A percentile compares a stretch with the other conserved stretches of the same genome.
Conservation (phyloP, 2,797 vertebrate genomes). For the Nyctibius grandis region DNA sequence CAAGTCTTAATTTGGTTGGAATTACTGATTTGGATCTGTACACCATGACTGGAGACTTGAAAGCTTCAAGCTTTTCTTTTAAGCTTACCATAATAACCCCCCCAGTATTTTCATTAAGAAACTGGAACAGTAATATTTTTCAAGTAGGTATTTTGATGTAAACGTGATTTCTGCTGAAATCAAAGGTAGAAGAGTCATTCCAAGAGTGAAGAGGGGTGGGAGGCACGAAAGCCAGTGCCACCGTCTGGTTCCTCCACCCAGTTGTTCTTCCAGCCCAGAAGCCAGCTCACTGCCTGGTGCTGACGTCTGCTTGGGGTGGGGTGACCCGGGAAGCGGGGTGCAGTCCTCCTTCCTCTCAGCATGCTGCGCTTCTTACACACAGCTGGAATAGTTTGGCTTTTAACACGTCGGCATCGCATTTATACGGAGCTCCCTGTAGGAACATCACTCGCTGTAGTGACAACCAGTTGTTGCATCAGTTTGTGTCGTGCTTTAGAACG, state of each 20-base stretch:
- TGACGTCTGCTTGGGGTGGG: rapidly evolving
- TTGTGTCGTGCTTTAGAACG: rapidly evolving
- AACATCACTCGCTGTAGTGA: rapidly evolving
- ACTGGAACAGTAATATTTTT: neutral
- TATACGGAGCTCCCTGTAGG: neutral
- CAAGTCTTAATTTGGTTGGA: neutral
- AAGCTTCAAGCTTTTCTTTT: neutral
- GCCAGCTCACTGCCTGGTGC: neutral
- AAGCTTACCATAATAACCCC: neutral
- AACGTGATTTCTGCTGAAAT: neutral
- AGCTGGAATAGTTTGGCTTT: neutral
- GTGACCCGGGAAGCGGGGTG: rapidly evolving
- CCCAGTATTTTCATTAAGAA: neutral
- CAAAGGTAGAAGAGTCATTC: neutral
- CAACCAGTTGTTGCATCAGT: neutral
- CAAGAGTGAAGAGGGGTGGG: neutral
- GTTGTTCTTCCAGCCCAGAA: neutral
- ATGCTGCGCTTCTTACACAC: rapidly evolving
- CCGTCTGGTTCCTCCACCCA: neutral
- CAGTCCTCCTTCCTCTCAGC: neutral
- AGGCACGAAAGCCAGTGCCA: neutral
- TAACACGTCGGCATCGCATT: rapidly evolving
- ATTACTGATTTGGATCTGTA: neutral
- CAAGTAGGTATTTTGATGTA: neutral
- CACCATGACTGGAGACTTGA: neutral